Conservation (phyloP, 2,797 vertebrate genomes). For the Oreortyx pictus region DNA sequence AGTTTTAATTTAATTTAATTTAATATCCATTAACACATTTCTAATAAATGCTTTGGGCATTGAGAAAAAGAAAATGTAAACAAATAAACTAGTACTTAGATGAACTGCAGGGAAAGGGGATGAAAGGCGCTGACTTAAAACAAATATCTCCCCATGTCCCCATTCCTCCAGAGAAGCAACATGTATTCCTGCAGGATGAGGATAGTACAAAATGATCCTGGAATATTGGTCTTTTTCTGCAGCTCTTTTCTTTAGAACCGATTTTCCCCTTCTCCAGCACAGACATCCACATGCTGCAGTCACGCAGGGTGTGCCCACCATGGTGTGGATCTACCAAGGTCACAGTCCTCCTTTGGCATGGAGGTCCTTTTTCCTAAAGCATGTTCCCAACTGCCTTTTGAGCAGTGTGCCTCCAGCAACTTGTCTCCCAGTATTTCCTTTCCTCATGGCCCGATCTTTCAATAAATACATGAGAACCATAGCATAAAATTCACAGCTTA, state of each 20-base stretch:
- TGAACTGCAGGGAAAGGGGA: neutral
- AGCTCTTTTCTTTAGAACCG: neutral
- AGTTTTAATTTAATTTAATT: neutral
- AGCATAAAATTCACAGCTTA: neutral
- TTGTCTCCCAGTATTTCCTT: fast-evolving
- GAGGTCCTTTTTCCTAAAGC: neutral
- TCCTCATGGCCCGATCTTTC: fast-evolving
- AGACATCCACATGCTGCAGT: fast-evolving
- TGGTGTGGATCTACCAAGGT: fast-evolving
- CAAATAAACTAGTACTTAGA: neutral
- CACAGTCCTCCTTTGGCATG: fast-evolving
- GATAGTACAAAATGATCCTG: neutral
- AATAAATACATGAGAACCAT: fast-evolving
- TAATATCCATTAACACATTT: neutral
- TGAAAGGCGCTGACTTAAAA: neutral
- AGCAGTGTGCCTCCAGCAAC: neutral
- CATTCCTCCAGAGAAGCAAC: fast-evolving
- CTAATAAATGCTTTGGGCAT: fast-evolving
- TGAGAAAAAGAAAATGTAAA: neutral
- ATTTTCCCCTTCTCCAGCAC: neutral
- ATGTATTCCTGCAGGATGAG: fast-evolving
- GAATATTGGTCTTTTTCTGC: fast-evolving
- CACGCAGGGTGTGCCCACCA: neutral
- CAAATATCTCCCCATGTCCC: fast-evolving
- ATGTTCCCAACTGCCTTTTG: fast-evolving